These are phyloP conservation scores for Cyclopterus lumpus DNA, from an alignment of 2,797 vertebrate genomes.

Conservation along the genomic window DNA sequence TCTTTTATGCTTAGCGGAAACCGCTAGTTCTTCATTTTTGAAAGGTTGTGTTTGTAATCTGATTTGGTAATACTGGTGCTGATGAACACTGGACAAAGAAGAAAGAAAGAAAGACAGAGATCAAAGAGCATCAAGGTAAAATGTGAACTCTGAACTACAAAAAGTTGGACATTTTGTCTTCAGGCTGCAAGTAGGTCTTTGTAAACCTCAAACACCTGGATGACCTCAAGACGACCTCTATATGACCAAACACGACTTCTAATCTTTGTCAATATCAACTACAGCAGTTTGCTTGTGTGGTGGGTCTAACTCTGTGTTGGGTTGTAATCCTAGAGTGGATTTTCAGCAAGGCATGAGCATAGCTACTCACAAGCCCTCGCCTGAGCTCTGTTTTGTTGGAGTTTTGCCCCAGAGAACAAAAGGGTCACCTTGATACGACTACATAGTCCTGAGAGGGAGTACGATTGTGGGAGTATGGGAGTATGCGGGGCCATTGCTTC, in stretches of 20 bases:
- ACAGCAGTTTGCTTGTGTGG: neutral
- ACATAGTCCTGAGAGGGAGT: neutral
- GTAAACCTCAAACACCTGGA: slow-evolving; percentile 28
- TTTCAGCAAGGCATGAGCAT: neutral
- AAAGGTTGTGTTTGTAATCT: neutral
- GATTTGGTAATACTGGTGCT: neutral
- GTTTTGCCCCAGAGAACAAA: neutral
- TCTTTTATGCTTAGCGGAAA: neutral
- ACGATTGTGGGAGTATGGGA: neutral
- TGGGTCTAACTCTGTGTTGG: neutral
- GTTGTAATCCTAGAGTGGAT: neutral
- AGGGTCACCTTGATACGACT: neutral
- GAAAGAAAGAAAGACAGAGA: neutral
- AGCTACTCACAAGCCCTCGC: neutral
- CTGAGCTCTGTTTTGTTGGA: neutral
- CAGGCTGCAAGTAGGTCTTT: slow-evolving; percentile 14
- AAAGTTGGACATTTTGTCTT: slow-evolving; percentile 8
- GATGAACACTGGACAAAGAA: neutral
- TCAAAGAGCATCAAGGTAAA: slow-evolving; percentile 8
- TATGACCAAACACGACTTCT: neutral
- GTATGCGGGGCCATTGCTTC: neutral
- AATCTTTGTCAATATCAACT: neutral
- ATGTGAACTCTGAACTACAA: slow-evolving; percentile 17
- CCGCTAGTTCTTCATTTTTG: neutral
- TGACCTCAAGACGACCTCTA: slow-evolving; percentile 6